Base-by-base conservation (phyloP, 2,113 vertebrate species). In the Bostrychus sinensis region DNA sequence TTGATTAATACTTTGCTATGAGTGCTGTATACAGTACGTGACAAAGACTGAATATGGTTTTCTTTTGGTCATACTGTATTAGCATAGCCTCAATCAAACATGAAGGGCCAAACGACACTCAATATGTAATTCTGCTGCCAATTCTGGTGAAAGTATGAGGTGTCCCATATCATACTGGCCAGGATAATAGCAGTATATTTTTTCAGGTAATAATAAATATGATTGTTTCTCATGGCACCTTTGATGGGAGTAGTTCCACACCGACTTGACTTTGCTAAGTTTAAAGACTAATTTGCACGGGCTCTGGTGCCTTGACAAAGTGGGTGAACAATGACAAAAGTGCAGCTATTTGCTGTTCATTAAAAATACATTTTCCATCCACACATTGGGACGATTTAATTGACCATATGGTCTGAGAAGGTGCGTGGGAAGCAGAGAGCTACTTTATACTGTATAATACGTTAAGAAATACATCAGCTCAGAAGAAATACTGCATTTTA, bases 1-100 rank as follows among this genome's bases (percentile, higher is more conserved):
- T 23, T 66, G 28, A 71, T 51, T 56, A 45, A 59, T 55, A 32
- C 43, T 30, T 4, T 12, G 7, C 4, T 8, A 7, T 16, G 13
- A 46, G 36, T 61, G 12, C 22, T 12, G n/a, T 12, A 20, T 22
- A 42, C 6, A 30, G 3, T 50, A 7, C n/a, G n/a, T 42, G 14
- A 19, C 7, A 28, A 11, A n/a, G 59, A n/a, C n/a, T 38, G 9
- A 6, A 45, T 26, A 30, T 30, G 28, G 28, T 30, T 7, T 30
- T 7, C 3, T 30, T 30, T 7, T 30, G n/a, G n/a, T n/a, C n/a
- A n/a, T n/a, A n/a, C n/a, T n/a, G n/a, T n/a, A n/a, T n/a, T n/a
- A n/a, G n/a, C n/a, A n/a, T n/a, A n/a, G n/a, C n/a, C n/a, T n/a
- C n/a, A n/a, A n/a, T n/a, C n/a, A n/a, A n/a, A n/a, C n/a, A n/a